Evolutionary conservation across 2,888 invertebrate species (phyloP), one percentile per base, ranked within the genome.

Genomic region (Oscheius sp.): DNA sequence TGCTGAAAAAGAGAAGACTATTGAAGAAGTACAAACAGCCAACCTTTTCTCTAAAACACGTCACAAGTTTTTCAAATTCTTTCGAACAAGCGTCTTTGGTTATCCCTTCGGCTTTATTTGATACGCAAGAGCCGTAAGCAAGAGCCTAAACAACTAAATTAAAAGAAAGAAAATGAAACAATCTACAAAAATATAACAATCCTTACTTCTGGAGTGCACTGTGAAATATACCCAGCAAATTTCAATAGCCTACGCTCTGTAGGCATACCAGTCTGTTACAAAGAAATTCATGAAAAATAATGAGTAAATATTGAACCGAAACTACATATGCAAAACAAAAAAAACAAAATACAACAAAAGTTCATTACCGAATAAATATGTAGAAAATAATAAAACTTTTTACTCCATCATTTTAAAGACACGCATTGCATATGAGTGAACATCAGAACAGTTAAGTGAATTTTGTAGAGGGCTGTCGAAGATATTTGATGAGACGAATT

Each of bases 61-160:
- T 86, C 84, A 91, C 91, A 82, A 94, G 92, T 69, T 90, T 89
- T 59, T 90, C 87, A 86, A 94, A 94, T 86, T 94, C 94, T 74
- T 90, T 89, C 24, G 89, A 89, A 86, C 94, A 94, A 82, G 91
- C 90, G 86, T 91, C 90, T 74, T 91, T 90, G 81, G 90, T 90
- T 0, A 93, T 89, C 80, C 91, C 89, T 67, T 91, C 90, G 74
- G 91, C 90, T 83, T 91, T 91, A 32, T 90, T 89, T 47, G 92
- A 87, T 1, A 94, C 93, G 87, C 94, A 94, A 59, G 90, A 89
- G 0, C 94, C 94, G 88, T 94, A 94, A 0, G 89, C 81, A 1
- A 90, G 85, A 1, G 91, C 92, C 82, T 91, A 41, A 72, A 80
- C 44, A 51, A 1, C 22, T 45, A 22, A 32, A 70, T 26, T 56